These are phyloP conservation scores for Oceanodroma leucorhoa DNA, from an alignment of 2,797 vertebrate species.

Conservation along the genomic window DNA sequence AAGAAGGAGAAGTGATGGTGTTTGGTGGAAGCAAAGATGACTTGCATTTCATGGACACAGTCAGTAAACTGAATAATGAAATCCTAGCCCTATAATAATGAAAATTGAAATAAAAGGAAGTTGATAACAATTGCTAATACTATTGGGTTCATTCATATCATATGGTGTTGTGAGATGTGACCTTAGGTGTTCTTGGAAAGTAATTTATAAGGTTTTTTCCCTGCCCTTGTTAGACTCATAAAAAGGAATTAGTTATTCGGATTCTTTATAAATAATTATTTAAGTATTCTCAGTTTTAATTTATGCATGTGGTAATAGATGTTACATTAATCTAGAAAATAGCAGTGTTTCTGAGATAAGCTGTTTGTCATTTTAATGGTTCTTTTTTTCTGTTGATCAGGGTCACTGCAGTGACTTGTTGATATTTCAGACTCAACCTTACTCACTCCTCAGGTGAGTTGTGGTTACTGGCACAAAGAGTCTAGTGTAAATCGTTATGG, in stretches of 20 bases:
- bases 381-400: conserved; percentile 41
- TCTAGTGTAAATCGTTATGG: rapidly evolving
- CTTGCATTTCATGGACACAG: conserved; percentile 90
- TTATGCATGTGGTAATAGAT: neutral
- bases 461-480: neutral
- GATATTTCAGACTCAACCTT: conserved; percentile 91
- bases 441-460: conserved; percentile 88
- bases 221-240: neutral
- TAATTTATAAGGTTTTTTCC: neutral
- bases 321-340: neutral
- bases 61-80: conserved; percentile 71
- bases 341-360: neutral
- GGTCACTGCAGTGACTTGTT: conserved; percentile 90
- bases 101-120: neutral
- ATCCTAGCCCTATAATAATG: neutral
- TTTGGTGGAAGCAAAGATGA: conserved; percentile 96
- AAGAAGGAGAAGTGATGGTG: conserved; percentile 91
- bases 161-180: neutral
- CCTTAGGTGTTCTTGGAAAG: neutral
- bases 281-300: neutral
- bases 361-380: neutral
- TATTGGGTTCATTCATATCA: neutral
- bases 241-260: neutral
- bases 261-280: neutral
- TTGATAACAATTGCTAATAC: neutral